Evolutionary conservation across 2,888 invertebrate species (phyloP).

Genomic region (Cephus runcator): DNA sequence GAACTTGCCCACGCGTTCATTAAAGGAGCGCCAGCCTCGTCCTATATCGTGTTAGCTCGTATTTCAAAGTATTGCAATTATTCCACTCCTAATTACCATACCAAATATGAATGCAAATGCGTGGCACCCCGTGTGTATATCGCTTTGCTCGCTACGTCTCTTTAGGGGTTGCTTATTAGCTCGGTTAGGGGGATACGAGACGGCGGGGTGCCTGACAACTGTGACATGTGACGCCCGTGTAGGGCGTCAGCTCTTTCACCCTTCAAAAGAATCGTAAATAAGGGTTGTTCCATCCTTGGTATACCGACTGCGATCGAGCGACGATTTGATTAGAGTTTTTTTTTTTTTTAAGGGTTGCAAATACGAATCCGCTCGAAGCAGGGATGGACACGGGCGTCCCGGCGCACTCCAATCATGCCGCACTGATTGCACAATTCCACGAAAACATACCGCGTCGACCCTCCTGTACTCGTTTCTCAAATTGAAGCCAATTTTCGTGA

Average conservation of each 20-base stretch:
- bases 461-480: constrained; percentile 4
- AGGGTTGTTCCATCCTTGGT: constrained; percentile 35
- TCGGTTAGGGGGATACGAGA: constrained; percentile 51
- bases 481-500: neutral
- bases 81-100: constrained; percentile 60
- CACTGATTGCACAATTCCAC: constrained; percentile 28
- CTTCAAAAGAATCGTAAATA: constrained; percentile 53
- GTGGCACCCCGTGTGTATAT: constrained; percentile 30
- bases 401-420: constrained; percentile 20
- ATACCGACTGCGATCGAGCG: constrained; percentile 46
- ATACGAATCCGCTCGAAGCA: neutral
- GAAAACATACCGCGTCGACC: constrained; percentile 1
- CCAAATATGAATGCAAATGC: constrained; percentile 61
- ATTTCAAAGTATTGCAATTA: constrained; percentile 50
- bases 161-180: constrained; percentile 61
- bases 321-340: constrained; percentile 48
- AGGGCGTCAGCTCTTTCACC: constrained; percentile 35
- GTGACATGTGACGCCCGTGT: constrained; percentile 52
- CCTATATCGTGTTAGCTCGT: constrained; percentile 25
- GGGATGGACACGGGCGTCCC: neutral
- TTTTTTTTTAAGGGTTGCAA: neutral
- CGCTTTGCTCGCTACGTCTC: constrained; percentile 47
- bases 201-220: constrained; percentile 34
- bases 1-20: constrained; percentile 12
- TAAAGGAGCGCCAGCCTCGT: constrained; percentile 22